phyloP scores from a whole-genome alignment of 2,888 invertebrate species.

The Ormyrus pomaceus region DNA sequence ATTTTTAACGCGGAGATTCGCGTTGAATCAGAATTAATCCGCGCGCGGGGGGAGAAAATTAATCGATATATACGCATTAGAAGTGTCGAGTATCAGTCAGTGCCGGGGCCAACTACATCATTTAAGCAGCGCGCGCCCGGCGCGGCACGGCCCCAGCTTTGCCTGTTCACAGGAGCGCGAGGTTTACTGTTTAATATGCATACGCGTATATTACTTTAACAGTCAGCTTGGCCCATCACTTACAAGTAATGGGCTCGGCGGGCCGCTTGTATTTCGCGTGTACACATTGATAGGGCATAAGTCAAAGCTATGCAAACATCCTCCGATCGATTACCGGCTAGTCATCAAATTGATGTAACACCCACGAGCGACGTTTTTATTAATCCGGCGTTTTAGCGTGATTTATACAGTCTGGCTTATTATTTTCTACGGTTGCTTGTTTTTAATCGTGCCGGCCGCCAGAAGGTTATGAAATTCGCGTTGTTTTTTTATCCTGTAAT shows the following conservation, averaged over 20 bases:
- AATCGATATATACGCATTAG: not conserved
- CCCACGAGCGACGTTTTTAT: slow-evolving; percentile 11
- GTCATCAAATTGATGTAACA: slow-evolving; percentile 18
- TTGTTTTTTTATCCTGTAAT: no score
- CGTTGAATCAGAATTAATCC: no score
- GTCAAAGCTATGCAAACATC: slow-evolving; percentile 11
- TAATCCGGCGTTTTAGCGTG: slow-evolving; percentile 3
- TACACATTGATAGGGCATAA: slow-evolving; percentile 32
- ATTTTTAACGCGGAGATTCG: no score
- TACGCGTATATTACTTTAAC: slow-evolving; percentile 49
- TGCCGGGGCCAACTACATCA: slow-evolving; percentile 36
- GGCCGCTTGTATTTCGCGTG: slow-evolving; percentile 12
- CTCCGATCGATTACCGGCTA: slow-evolving; percentile 28
- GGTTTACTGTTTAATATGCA: slow-evolving; percentile 47
- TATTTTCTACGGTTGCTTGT: not conserved
- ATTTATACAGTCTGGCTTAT: not conserved
- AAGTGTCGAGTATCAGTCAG: not conserved
- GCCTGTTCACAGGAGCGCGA: not conserved
- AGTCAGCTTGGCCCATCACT: slow-evolving; percentile 44
- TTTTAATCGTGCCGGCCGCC: no score
- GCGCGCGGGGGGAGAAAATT: not conserved
- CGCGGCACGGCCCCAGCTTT: not conserved
- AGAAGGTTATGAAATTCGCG: no score
- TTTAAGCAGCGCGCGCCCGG: slow-evolving; percentile 11
- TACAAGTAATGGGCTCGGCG: slow-evolving; percentile 42